A percentile compares a stretch with the other conserved stretches of the same genome.
Conservation (phyloP, 2,797 vertebrate species). For the Danio jaintianensis region DNA sequence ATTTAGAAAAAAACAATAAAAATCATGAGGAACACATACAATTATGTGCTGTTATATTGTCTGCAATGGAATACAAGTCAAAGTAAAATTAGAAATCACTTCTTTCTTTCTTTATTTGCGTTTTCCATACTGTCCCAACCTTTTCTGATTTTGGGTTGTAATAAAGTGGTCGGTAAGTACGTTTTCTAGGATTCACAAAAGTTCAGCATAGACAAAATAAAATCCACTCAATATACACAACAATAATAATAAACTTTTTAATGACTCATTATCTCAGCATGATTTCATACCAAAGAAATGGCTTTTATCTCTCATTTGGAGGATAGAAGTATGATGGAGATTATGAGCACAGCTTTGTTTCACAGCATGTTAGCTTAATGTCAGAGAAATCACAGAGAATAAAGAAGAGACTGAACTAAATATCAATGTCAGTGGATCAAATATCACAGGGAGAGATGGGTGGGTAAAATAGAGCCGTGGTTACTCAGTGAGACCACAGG, state of each 20-base stretch:
- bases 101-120: too few species aligned
- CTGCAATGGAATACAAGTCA: too few species aligned
- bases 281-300: neutral
- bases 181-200: too few species aligned
- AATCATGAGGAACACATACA: too few species aligned
- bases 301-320: neutral
- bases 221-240: too few species aligned
- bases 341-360: neutral
- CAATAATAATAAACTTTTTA: neutral
- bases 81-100: too few species aligned
- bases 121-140: too few species aligned
- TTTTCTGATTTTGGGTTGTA: too few species aligned
- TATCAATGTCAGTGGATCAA: neutral
- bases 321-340: neutral
- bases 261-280: neutral
- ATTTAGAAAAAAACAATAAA: too few species aligned
- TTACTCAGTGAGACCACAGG: neutral
- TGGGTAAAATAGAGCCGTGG: neutral
- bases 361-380: neutral
- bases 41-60: too few species aligned
- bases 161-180: too few species aligned
- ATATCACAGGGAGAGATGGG: neutral
- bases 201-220: too few species aligned
- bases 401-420: neutral
- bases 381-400: neutral